phyloP scores from a whole-genome alignment of 1,140 invertebrate species.

The Stratiolaelaps scimitus region DNA sequence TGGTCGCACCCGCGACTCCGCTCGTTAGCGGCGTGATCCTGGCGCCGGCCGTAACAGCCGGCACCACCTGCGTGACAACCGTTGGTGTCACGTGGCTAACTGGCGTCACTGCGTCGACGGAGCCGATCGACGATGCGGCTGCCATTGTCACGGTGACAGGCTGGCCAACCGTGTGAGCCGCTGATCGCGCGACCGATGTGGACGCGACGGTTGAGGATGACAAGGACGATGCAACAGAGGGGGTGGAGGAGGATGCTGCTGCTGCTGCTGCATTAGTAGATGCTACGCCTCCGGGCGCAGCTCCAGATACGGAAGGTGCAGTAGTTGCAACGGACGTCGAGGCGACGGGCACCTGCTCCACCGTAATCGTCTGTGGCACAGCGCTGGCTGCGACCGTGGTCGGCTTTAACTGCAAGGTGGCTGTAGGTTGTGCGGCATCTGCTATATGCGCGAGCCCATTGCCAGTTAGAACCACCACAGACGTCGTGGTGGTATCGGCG shows the following conservation, averaged over 20 bases:
- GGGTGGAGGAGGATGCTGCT: too few species aligned
- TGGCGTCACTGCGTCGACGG: neutral
- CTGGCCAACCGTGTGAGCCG: neutral
- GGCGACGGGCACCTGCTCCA: conserved; percentile 12
- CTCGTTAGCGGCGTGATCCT: neutral
- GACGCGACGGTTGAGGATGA: neutral
- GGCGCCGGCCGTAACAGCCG: too few species aligned
- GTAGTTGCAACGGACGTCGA: too few species aligned
- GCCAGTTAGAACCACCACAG: conserved; percentile 17
- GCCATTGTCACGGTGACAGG: conserved; percentile 4
- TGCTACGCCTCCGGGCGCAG: neutral
- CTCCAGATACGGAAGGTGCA: neutral
- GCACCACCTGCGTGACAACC: neutral
- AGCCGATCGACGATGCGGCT: neutral
- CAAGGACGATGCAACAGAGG: too few species aligned
- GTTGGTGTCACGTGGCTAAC: neutral
- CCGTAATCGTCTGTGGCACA: conserved; percentile 14
- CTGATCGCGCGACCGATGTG: neutral
- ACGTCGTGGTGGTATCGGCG: conserved; percentile 18
- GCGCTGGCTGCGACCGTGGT: neutral
- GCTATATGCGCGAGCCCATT: conserved; percentile 19
- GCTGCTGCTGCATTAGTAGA: too few species aligned
- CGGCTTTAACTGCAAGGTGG: conserved; percentile 16
- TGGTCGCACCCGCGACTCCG: neutral
- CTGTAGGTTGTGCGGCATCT: neutral